Base-by-base conservation (phyloP, 1,140 invertebrate genomes). In the Drosophila ercepeae region DNA sequence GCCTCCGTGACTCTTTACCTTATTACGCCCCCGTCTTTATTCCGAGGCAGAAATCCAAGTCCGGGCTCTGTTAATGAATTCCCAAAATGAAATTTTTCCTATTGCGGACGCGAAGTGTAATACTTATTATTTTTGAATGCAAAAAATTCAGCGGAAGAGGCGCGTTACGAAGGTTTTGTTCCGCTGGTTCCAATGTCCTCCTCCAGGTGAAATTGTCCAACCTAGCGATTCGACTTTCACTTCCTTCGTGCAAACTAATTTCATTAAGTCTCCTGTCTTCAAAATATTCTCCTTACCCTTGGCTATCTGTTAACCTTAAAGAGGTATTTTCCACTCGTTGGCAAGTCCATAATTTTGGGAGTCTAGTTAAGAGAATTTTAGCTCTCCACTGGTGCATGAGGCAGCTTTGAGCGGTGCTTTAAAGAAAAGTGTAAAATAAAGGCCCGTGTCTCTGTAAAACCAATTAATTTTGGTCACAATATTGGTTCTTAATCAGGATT, bases 71-170 rank as follows among this genome's bases (percentile, higher is more conserved):
- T 82, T 86, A 88, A 82, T 86, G 82, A 86, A 86, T 88, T 86
- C 82, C 81, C 82, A 51, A 73, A 75, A 82, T 69, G 77, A 86
- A 88, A 75, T 81, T 81, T 77, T 58, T 55, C 75, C 55, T 21
- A 70, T 58, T 88, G 81, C 48, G 81, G 82, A 63, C 86, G 76
- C 74, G 57, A 81, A 86, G 75, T 82, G 84, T 86, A 81, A 88
- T 88, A 82, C 75, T 77, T 86, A 81, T 88, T 77, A 59, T 74
- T 77, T 68, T 79, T 53, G 72, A 63, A 19, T 13, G 48, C 42
- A 16, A 51, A 51, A 67, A 57, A 50, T 42, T 41, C 7, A 16
- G 42, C 23, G 3, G 21, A 29, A 23, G 9, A 21, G n/a, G 6
- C 13, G 29, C 23, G 42, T 21, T 36, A 18, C 14, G 11, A 23